phyloP scores from a whole-genome alignment of 2,797 vertebrate species.

The Benthosema pterotum region DNA sequence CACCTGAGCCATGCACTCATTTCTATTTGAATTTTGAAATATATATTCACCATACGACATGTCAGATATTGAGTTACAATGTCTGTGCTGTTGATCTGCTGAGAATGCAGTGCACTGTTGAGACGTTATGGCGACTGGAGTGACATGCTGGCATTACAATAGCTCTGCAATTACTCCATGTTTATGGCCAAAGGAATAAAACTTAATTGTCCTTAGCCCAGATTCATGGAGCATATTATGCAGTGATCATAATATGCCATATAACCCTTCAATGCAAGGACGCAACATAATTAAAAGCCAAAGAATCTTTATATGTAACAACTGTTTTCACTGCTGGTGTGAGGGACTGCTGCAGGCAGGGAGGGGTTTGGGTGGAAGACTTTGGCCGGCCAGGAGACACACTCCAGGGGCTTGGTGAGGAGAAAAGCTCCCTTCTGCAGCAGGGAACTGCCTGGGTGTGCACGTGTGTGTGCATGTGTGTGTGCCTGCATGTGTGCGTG shows the following conservation, averaged over 20 bases:
- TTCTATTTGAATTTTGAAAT: no score
- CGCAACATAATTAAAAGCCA: background rate
- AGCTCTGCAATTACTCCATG: no score
- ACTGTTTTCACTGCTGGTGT: background rate
- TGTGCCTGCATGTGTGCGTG: constrained; percentile 1
- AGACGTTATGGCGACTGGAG: no score
- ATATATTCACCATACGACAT: no score
- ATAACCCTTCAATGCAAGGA: background rate
- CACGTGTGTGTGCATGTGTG: background rate
- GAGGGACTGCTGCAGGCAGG: constrained; percentile 24
- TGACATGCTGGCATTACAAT: no score
- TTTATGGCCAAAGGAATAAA: no score
- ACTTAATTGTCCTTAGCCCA: background rate
- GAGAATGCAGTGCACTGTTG: no score
- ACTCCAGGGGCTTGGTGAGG: background rate
- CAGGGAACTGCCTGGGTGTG: background rate
- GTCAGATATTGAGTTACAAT: no score
- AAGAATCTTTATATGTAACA: constrained; percentile 13
- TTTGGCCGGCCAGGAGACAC: constrained; percentile 16
- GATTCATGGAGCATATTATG: background rate
- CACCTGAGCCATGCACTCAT: no score
- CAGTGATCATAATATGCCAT: constrained; percentile 1
- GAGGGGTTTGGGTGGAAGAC: constrained; percentile 7
- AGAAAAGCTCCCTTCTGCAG: background rate
- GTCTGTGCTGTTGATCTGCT: no score